A percentile compares a stretch with the other conserved stretches of the same genome.
Evolutionary conservation across 2,888 invertebrate genomes (phyloP).

Genomic region (Thymelicus acteon): DNA sequence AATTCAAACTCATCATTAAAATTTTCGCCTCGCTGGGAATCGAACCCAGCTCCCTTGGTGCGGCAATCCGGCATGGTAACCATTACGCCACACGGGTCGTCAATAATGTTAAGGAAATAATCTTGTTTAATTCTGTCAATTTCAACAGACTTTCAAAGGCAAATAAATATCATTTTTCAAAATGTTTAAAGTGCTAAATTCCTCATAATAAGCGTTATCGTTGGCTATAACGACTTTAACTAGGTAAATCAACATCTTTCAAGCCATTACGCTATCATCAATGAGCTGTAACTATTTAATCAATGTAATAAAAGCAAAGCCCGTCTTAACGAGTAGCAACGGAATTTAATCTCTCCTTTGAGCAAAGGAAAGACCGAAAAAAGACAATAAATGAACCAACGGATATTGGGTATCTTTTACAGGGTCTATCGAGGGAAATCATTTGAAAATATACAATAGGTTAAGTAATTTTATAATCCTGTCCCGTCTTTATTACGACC

Average conservation of each 20-base stretch:
- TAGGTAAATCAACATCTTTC: not conserved
- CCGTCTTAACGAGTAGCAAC: conserved; percentile 31
- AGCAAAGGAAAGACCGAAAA: conserved; percentile 26
- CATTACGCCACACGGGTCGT: too few species aligned
- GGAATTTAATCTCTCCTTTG: conserved; percentile 45
- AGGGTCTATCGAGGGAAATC: conserved; percentile 9
- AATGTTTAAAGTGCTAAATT: not conserved
- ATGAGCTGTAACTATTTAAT: conserved; percentile 34
- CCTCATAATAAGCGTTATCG: too few species aligned
- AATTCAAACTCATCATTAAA: too few species aligned
- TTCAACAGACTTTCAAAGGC: too few species aligned
- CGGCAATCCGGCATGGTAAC: too few species aligned
- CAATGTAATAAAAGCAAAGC: conserved; percentile 39
- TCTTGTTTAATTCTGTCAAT: too few species aligned
- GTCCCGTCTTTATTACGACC: not conserved
- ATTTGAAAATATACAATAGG: conserved; percentile 6
- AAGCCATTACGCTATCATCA: conserved; percentile 1
- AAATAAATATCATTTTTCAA: not conserved
- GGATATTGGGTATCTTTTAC: conserved; percentile 6
- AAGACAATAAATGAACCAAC: conserved; percentile 24
- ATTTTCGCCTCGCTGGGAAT: too few species aligned
- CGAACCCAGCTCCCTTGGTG: too few species aligned
- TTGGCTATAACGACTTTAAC: not conserved
- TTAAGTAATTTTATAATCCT: not conserved
- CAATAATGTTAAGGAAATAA: too few species aligned